Conservation (phyloP, 2,797 vertebrate genomes). For the Eremophila alpestris region DNA sequence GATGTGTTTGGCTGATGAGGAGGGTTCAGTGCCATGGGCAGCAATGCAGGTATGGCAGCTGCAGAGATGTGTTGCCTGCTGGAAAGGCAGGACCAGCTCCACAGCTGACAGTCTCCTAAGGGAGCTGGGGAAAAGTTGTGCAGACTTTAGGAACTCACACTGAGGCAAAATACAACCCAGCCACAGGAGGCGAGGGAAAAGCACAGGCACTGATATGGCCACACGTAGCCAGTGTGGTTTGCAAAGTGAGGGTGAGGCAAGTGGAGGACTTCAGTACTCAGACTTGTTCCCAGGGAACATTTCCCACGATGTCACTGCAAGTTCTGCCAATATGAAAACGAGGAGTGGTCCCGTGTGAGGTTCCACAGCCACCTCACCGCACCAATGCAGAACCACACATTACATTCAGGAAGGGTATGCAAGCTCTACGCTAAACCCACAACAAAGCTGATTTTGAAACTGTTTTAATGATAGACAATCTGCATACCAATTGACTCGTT, state of each 20-base stretch:
- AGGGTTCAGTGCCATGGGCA: accelerated
- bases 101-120: neutral
- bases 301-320: neutral
- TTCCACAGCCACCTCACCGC: neutral
- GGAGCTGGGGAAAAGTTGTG: neutral
- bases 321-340: neutral
- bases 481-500: conserved; percentile 77
- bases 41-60: neutral
- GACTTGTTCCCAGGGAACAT: neutral
- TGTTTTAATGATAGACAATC: conserved; percentile 77
- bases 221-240: accelerated
- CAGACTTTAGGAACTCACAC: neutral
- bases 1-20: accelerated
- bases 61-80: neutral
- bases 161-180: neutral
- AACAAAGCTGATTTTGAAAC: conserved; percentile 74
- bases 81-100: neutral
- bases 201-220: accelerated
- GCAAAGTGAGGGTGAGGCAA: neutral
- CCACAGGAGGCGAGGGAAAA: neutral
- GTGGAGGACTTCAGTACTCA: neutral
- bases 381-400: neutral
- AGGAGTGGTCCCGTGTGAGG: neutral
- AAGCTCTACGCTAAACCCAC: conserved; percentile 55
- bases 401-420: conserved; percentile 49